Base-by-base conservation (phyloP, 2,113 vertebrate species). In the Lophura nycthemera region DNA sequence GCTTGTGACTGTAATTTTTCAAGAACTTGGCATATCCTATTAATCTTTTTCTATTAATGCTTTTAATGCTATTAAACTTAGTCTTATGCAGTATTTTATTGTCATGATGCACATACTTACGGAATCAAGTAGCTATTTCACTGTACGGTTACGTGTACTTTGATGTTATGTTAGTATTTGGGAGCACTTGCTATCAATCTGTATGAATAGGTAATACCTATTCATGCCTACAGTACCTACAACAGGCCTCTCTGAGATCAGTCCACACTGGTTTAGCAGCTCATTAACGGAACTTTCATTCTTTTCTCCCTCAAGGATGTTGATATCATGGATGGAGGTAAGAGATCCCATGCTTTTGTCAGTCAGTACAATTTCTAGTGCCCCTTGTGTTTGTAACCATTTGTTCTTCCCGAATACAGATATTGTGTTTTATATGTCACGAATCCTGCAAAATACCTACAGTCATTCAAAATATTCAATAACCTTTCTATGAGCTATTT, bases 61-160 rank as follows among this genome's bases (percentile, higher is more conserved):
- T 67, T 32, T n/a, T 60, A 73, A 56, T 61, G 9, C 8, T 34
- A 61, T 72, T 88, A 65, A 52, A 30, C 63, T 29, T 65, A 70
- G 25, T 50, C 59, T 54, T 63, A 10, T 67, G 8, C 54, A 74
- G 24, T 50, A 71, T 29, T 25, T 67, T 34, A 83, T 27, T 52
- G 38, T 32, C 24, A 24, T 2, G 21, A 65, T 75, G 38, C 24
- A 38, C n/a, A 43, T 34, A 18, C 40, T 38, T 36, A 72, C 3
- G 48, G 52, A 92, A 67, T 73, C n/a, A 75, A 64, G 40, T 64
- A 32, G 27, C 9, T 66, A 10, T 76, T 71, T 50, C 40, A 29
- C 24, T 47, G 5, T 42, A 45, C 10, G 36, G 5, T 74, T 77
- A 57, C 0, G 0, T 45, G 42, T 24, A 47, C 7, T 16, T 27